Conservation (phyloP, 2,113 vertebrate species). For the Hiodon alosoides region DNA sequence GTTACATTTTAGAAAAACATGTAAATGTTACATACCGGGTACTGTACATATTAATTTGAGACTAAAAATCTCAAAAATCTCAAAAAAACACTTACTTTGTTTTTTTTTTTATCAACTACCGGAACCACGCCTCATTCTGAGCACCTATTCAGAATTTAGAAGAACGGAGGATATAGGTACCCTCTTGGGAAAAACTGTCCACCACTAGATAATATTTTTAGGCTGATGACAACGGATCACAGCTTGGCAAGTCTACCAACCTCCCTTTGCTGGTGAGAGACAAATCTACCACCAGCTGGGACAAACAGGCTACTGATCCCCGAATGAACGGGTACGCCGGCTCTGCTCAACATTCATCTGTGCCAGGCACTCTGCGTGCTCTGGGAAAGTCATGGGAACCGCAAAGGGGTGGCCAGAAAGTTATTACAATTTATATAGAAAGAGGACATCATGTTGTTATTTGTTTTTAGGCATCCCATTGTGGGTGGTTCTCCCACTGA, state of each 20-base stretch:
- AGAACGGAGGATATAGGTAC: background rate
- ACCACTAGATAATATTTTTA: too few species aligned
- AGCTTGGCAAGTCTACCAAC: constrained; percentile 13
- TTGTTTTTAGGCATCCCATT: background rate
- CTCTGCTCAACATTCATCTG: background rate
- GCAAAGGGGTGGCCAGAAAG: background rate
- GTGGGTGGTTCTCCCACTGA: background rate
- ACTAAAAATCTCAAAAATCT: too few species aligned
- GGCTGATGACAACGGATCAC: background rate
- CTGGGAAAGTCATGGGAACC: background rate
- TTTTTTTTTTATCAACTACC: background rate
- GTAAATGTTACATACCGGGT: too few species aligned
- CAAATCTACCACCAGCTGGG: constrained; percentile 12
- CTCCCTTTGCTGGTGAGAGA: constrained; percentile 4
- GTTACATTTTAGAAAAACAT: too few species aligned
- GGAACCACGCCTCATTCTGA: too few species aligned
- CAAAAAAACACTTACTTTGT: background rate
- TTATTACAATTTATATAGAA: too few species aligned
- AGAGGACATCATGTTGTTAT: background rate
- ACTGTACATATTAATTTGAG: background rate
- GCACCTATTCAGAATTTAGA: background rate
- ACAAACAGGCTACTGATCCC: constrained; percentile 7
- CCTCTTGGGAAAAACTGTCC: too few species aligned
- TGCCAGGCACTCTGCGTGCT: background rate
- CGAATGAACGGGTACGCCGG: background rate